Conservation (phyloP, 1,140 invertebrate genomes). For the Venustaconcha ellipsiformis region DNA sequence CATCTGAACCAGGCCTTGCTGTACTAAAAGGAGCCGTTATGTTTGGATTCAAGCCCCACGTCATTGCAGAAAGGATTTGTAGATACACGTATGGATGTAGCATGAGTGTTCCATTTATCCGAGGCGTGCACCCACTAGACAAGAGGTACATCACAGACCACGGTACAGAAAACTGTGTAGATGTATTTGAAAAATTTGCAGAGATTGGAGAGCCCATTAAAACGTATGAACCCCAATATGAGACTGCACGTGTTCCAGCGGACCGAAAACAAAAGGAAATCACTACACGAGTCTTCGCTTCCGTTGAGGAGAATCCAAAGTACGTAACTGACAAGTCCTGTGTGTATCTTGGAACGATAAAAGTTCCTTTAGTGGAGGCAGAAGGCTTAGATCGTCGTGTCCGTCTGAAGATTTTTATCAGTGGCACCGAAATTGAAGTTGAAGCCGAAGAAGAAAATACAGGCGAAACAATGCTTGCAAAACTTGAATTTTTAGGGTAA, state of each 20-base stretch:
- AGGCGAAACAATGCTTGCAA: not conserved
- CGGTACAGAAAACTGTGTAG: not conserved
- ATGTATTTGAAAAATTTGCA: constrained; percentile 10
- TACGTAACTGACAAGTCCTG: constrained; percentile 1
- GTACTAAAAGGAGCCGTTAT: constrained; percentile 29
- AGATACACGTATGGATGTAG: constrained; percentile 14
- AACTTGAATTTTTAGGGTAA: constrained; percentile 9
- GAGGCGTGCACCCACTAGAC: not conserved
- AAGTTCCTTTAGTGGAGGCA: not conserved
- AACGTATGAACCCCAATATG: no score
- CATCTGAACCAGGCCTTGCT: constrained; percentile 14
- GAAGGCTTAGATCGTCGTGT: not conserved
- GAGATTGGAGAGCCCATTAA: constrained; percentile 9
- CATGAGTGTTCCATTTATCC: not conserved
- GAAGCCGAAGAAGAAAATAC: constrained; percentile 4
- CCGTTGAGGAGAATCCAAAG: not conserved
- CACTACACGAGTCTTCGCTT: not conserved
- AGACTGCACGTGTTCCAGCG: no score
- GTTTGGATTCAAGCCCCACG: constrained; percentile 6
- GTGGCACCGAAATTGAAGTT: constrained; percentile 18
- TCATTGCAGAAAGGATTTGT: constrained; percentile 4
- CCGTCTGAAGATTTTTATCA: constrained; percentile 1
- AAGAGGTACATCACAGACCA: not conserved
- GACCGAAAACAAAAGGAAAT: not conserved
- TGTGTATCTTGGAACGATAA: not conserved